Conservation (phyloP, 2,888 invertebrate genomes). For the Pristionchus mayeri region DNA sequence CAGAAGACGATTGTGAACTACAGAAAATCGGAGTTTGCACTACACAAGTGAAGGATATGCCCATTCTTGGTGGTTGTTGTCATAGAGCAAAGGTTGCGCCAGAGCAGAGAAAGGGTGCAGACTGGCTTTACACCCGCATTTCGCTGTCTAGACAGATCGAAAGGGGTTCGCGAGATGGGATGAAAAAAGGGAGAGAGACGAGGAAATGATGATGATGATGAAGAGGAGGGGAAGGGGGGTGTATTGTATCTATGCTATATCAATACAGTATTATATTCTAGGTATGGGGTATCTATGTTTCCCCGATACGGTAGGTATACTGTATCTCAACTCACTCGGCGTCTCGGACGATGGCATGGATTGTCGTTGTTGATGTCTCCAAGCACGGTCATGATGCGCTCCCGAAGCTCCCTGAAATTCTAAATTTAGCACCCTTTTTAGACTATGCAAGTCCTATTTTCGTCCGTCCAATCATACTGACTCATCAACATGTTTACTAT, state of each 20-base stretch:
- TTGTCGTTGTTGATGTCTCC: not conserved
- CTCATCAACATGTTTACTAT: conserved; percentile 39
- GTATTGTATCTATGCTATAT: no score
- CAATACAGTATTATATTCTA: no score
- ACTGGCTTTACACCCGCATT: not conserved
- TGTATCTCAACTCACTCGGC: conserved; percentile 34
- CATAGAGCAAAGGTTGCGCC: no score
- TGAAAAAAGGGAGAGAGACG: not conserved
- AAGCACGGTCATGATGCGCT: not conserved
- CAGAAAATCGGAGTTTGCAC: no score
- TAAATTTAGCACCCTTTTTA: not conserved
- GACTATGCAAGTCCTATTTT: not conserved
- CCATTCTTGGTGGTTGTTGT: no score
- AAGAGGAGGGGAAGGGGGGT: no score
- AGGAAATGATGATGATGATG: not conserved
- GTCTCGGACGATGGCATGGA: not conserved
- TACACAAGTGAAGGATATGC: not conserved
- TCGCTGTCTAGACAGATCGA: conserved; percentile 3
- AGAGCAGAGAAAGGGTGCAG: not conserved
- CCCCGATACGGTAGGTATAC: not conserved
- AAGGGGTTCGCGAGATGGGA: no score
- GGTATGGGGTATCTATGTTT: no score
- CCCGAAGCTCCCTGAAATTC: conserved; percentile 35
- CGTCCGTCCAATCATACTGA: not conserved
- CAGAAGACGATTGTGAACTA: no score